Evolutionary conservation across 1,140 invertebrate genomes (phyloP).

Genomic region (Drosophila bipectinata): DNA sequence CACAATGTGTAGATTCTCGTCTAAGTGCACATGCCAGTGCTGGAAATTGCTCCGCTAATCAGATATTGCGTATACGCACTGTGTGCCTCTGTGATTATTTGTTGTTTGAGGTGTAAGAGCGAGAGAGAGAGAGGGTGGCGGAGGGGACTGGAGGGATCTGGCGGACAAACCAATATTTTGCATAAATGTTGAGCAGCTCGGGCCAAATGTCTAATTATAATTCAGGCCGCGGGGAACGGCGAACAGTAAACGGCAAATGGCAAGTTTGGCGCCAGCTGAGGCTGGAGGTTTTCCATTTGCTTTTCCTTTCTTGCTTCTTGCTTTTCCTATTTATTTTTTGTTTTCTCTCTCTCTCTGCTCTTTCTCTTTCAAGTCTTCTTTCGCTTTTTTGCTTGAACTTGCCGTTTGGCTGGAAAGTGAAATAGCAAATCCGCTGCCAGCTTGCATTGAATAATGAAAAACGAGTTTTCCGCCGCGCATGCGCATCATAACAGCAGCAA

Average conservation of each 20-base stretch:
- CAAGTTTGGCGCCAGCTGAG: slow-evolving; percentile 46
- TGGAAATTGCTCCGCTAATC: slow-evolving; percentile 50
- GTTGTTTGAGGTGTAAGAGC: background rate
- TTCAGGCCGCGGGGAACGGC: slow-evolving; percentile 41
- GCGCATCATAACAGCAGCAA: slow-evolving; percentile 56
- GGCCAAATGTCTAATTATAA: slow-evolving; percentile 70
- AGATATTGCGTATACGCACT: slow-evolving; percentile 77
- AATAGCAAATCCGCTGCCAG: slow-evolving; percentile 56
- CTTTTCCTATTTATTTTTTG: slow-evolving; percentile 8
- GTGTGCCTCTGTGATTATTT: slow-evolving; percentile 62
- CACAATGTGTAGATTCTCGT: slow-evolving; percentile 14
- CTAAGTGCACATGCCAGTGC: slow-evolving; percentile 12
- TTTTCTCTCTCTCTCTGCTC: slow-evolving; percentile 19
- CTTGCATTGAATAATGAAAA: slow-evolving; percentile 76
- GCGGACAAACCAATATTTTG: slow-evolving; percentile 63
- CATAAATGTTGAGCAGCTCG: slow-evolving; percentile 66
- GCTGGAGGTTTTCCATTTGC: slow-evolving; percentile 43
- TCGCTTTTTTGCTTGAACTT: slow-evolving; percentile 60
- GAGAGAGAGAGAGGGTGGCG: background rate
- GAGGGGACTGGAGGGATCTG: background rate
- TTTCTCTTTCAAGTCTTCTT: slow-evolving; percentile 52
- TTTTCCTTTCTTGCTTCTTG: slow-evolving; percentile 47
- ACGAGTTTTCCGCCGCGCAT: slow-evolving; percentile 75
- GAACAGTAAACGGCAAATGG: slow-evolving; percentile 43
- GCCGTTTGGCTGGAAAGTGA: slow-evolving; percentile 73